Base-by-base conservation (phyloP, 1,140 invertebrate species). In the Carposina sasakii region DNA sequence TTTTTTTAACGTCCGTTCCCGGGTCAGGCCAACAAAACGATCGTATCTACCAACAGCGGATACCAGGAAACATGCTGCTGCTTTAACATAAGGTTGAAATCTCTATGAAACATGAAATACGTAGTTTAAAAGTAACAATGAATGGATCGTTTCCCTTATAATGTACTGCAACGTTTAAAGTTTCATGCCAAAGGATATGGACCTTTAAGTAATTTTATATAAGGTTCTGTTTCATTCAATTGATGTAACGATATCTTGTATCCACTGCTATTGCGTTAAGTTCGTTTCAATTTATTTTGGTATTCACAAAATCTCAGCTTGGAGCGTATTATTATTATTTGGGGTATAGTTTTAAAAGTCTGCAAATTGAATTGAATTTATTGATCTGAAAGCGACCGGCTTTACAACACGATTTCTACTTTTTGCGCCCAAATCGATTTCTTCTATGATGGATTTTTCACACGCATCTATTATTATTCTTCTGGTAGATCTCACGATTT, bases 121-220 rank as follows among this genome's bases (percentile, higher is more conserved):
- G 52, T 57, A 58, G 54, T 62, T 63, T 58, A 59, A 71, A 61
- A 63, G 73, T 68, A 71, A 83, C 72, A 76, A 79, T 83, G 77
- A 83, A 83, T 81, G 77, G 74, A 76, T 71, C 68, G 62, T 76
- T 81, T 83, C 76, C 77, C 74, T 76, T 76, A 81, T 72, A 74
- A 73, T 78, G 65, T 76, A 67, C 63, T 74, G 67, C 71, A 79
- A 83, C 75, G 76, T 73, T 78, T 78, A 67, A 71, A 71, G 45
- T 46, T 49, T 36, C 39, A 46, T 49, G 51, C 42, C 52, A 57
- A 36, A 48, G 57, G 26, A 72, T 74, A 69, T 54, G 50, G 17
- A 37, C 22, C 59, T 67, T 68, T 76, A 74, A 48, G 20, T 30
- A 9, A 15, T 21, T n/a, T 43, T 66, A 67, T 40, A n/a, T n/a